phyloP scores from a whole-genome alignment of 2,797 vertebrate genomes.

The Premnoplex brunnescens region DNA sequence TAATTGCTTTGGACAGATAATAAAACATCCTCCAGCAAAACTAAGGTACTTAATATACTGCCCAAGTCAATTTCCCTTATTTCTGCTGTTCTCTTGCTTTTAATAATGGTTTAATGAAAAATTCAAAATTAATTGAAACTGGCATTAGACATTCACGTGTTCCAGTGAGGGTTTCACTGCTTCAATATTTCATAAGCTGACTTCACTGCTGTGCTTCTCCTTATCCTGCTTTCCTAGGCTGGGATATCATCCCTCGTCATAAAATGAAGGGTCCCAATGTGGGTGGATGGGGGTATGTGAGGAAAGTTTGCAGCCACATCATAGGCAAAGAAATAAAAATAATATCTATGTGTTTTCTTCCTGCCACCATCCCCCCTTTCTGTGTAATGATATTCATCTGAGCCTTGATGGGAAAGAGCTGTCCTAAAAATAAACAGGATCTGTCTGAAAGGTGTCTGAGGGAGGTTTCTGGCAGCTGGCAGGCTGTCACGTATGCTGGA shows the following conservation, averaged over 20 bases:
- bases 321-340: not conserved
- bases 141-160: constrained; percentile 46
- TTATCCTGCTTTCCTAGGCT: constrained; percentile 4
- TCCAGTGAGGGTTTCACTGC: constrained; percentile 14
- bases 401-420: constrained; percentile 33
- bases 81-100: constrained; percentile 65
- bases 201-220: not conserved
- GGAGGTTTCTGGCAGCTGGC: constrained; percentile 60
- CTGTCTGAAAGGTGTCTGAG: constrained; percentile 66
- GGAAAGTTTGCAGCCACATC: not conserved
- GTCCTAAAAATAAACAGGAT: constrained; percentile 68
- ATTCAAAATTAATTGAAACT: constrained; percentile 71
- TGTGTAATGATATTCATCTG: not conserved
- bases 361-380: not conserved
- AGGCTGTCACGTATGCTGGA: constrained; percentile 32
- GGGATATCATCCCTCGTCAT: not conserved
- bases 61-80: constrained; percentile 53
- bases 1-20: constrained; percentile 66
- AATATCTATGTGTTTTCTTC: not conserved
- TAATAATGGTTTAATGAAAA: constrained; percentile 71
- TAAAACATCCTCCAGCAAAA: constrained; percentile 61
- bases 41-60: constrained; percentile 55
- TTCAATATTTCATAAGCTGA: constrained; percentile 49
- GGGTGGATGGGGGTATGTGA: not conserved
- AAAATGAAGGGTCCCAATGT: not conserved